A percentile compares a stretch with the other conserved stretches of the same genome.
Evolutionary conservation across 2,113 vertebrate genomes (phyloP).

Genomic region (Taxidea taxus): DNA sequence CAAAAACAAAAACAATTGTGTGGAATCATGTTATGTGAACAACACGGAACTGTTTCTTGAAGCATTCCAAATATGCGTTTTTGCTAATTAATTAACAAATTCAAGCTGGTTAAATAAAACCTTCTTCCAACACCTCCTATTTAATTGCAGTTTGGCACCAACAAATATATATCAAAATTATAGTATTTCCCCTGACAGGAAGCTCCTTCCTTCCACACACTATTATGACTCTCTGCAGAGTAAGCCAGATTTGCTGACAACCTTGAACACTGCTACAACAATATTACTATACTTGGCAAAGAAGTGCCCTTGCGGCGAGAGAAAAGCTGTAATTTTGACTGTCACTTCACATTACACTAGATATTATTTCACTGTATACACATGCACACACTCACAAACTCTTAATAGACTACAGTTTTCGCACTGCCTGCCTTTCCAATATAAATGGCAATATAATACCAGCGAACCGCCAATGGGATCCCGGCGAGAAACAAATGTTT

Average conservation of each 20-base stretch:
- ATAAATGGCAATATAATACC: conserved; percentile 85
- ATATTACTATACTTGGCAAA: conserved; percentile 92
- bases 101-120: conserved; percentile 86
- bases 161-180: conserved; percentile 91
- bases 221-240: conserved; percentile 91
- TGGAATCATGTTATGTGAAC: background rate
- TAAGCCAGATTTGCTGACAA: conserved; percentile 92
- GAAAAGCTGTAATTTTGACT: conserved; percentile 92
- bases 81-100: conserved; percentile 86
- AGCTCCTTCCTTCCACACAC: conserved; percentile 87
- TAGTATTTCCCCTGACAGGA: conserved; percentile 93
- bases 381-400: conserved; percentile 83
- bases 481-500: conserved; percentile 76
- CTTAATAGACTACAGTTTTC: conserved; percentile 87
- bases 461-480: conserved; percentile 71
- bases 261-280: conserved; percentile 88
- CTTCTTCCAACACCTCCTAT: conserved; percentile 83
- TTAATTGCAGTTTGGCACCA: conserved; percentile 91
- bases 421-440: conserved; percentile 81
- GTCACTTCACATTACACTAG: conserved; percentile 91
- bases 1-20: background rate
- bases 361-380: conserved; percentile 90
- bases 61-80: conserved; percentile 67
- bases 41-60: conserved; percentile 48
- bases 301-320: conserved; percentile 88